Evolutionary conservation across 2,888 invertebrate genomes (phyloP), one percentile per base, ranked within the genome.

Genomic region (Tiliacea citrago): DNA sequence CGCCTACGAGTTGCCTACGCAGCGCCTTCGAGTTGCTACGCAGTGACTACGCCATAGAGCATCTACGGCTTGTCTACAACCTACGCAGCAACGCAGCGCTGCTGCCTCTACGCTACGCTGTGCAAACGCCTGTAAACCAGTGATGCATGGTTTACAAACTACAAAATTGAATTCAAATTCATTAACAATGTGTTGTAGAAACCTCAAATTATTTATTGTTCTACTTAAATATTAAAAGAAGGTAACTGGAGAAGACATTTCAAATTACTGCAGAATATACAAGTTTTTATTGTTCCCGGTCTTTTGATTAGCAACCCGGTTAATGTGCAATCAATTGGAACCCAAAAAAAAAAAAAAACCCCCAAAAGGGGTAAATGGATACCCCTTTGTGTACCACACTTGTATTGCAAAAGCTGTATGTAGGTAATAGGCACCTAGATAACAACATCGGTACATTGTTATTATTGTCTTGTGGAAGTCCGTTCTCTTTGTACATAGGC

Each of bases 401-500:
- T 35, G 13, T 49, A 24, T 61, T 53, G 16, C n/a, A 58, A 57
- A 66, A 60, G 8, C 35, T 63, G 21, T 45, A 53, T 63, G 21
- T 45, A 53, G 3, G 29, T 29, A 29, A 29, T 29, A 29, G 29
- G 29, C 29, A 62, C 8, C 29, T 49, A 55, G n/a, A 51, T 51
- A 55, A 3, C 18, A 21, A 51, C 35, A 21, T 55, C 35, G 5
- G 24, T 53, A 55, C 65, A 62, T 81, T 49, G 51, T 68, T 82
- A 35, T 76, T 68, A 73, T 68, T 80, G 69, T 85, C 49, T 69
- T 45, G 51, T 42, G 13, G 66, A 42, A 51, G 2, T 60, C 82
- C 81, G 47, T 85, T 82, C 85, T 82, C 82, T 82, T 82, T 73
- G 69, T 77, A 61, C 55, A 66, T 65, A 84, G 63, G 68, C 82